Base-by-base conservation (phyloP, 2,113 vertebrate species). In the Daboia siamensis region DNA sequence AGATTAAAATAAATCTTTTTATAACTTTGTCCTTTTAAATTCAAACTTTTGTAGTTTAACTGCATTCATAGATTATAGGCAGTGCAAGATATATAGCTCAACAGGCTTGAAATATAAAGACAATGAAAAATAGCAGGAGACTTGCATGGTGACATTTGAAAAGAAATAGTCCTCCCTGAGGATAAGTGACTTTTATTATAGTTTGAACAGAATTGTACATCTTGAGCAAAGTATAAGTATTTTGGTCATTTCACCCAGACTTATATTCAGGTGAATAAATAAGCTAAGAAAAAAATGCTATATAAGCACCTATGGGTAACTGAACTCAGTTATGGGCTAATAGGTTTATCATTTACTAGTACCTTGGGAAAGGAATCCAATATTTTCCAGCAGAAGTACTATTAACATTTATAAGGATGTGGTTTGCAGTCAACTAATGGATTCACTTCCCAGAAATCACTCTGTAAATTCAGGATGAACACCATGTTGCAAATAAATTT, bases 71-170 rank as follows among this genome's bases (percentile, higher is more conserved):
- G 21, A 89, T 51, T 51, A 59, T 80, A 59, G 21, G 26, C n/a
- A 84, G 59, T 91, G 54, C 74, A 55, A 91, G 86, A 91, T 26
- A 59, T 52, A 26, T 87, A 55, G 24, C 59, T 87, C 52, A 80
- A 55, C 24, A 64, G 15, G 2, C 84, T 48, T 33, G 9, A 21
- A 48, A 86, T 39, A 85, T 21, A 52, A 33, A 44, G 90, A 91
- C 86, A 91, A 80, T 59, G 17, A 88, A 59, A 89, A 61, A 88
- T 90, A 92, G 59, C 21, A 85, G 29, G 87, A 59, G 54, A 57
- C 21, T 90, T 51, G 69, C 80, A 33, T 51, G 90, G 85, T 93
- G 92, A 64, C 86, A 88, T 93, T 88, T 88, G 54, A 84, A 93
- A 80, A 80, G 29, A 85, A 89, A 89, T 85, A 89, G 69, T 17